Base-by-base conservation (phyloP, 2,888 invertebrate genomes). In the Cryptocephalus moraei region DNA sequence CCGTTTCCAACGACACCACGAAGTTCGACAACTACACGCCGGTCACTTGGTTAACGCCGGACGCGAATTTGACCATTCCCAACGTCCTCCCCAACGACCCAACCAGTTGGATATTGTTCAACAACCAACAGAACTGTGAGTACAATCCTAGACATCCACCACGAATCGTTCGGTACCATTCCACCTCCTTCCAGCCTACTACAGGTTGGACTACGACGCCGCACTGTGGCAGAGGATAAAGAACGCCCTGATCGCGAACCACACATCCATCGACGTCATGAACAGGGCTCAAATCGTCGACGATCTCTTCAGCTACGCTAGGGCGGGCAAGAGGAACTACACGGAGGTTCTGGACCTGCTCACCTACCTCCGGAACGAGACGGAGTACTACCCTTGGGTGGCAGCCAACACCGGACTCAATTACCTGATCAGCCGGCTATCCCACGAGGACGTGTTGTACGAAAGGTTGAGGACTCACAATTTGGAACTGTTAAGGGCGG, bases 281-380 rank as follows among this genome's bases (percentile, higher is more conserved):
- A 89, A 86, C 67, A 75, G 91, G 39, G 89, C 86, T 0, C 85
- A 89, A 49, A 60, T 83, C 6, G 68, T 91, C 0, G 86, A 88
- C 56, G 92, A 93, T 64, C 71, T 82, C 4, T 76, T 82, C 51
- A 79, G 77, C 53, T 66, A 83, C 45, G 83, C 82, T 4, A 70
- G 77, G 45, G 75, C 78, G 47, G 79, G 78, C 11, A 33, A 33
- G 31, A 39, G 52, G 8, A 52, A 44, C 1, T 85, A 85, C 59
- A 65, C 69, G 0, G 66, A 76, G 12, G 78, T 83, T 0, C 73
- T 91, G 41, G 71, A 75, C 12, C 74, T 86, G 13, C 71, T 84
- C 0, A 73, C 76, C 1, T 91, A 88, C 71, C 71, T 92, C 49
- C 67, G 71, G 44, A 70, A 75, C 12, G 86, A 86, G 64, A 74